Evolutionary conservation across 2,797 vertebrate genomes (phyloP).

Genomic region (Mormyrus hasselquistii): DNA sequence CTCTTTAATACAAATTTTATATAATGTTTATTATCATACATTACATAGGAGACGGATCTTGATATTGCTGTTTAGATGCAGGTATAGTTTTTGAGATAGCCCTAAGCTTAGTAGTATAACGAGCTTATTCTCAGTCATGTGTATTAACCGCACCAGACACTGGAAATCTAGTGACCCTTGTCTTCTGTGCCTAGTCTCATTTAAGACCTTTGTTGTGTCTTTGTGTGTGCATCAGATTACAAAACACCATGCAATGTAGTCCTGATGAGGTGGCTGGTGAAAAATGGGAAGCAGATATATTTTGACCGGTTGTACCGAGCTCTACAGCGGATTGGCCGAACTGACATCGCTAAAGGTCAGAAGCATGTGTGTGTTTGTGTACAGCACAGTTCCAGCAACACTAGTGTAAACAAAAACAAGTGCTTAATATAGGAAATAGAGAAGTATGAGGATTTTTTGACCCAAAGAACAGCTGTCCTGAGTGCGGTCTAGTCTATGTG

Average conservation of each 20-base stretch:
- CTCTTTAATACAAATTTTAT: neutral
- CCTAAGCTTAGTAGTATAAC: neutral
- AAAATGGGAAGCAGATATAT: slow-evolving; percentile 48
- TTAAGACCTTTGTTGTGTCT: neutral
- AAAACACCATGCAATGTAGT: slow-evolving; percentile 48
- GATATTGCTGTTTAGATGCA: neutral
- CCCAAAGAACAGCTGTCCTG: neutral
- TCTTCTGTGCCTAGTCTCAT: neutral
- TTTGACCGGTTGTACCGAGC: slow-evolving; percentile 70
- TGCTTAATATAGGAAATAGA: neutral
- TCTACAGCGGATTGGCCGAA: slow-evolving; percentile 67
- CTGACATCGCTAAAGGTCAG: slow-evolving; percentile 70
- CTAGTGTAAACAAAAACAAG: neutral
- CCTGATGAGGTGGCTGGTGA: slow-evolving; percentile 66
- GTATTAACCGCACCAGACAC: neutral
- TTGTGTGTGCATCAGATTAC: neutral
- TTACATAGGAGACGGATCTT: neutral
- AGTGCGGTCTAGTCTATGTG: neutral
- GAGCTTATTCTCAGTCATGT: neutral
- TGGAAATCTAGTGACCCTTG: neutral
- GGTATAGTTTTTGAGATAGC: neutral
- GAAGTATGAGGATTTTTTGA: neutral
- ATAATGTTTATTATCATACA: neutral
- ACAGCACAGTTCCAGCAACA: neutral
- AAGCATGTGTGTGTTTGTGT: neutral